These are phyloP conservation scores for Ctenopoma multispine DNA, from an alignment of 2,797 vertebrate genomes.

Conservation along the genomic window DNA sequence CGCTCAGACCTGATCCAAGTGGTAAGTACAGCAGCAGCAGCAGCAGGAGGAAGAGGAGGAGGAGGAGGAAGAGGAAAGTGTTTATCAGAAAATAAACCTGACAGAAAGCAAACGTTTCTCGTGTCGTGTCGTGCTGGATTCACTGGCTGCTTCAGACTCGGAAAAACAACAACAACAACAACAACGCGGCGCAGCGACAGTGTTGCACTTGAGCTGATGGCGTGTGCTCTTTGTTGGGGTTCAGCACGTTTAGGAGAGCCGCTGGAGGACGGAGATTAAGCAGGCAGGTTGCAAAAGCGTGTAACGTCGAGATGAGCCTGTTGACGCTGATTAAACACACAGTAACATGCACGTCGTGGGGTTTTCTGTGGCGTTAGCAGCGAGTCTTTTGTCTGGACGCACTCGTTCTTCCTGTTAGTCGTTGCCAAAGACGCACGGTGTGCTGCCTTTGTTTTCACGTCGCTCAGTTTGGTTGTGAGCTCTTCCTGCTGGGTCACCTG, in stretches of 20 bases:
- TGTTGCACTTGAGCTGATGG: conserved; percentile 58
- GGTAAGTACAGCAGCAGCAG: conserved; percentile 77
- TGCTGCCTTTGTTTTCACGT: conserved; percentile 66
- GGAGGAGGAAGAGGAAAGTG: background rate
- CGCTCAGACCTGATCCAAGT: conserved; percentile 74
- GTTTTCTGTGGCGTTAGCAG: conserved; percentile 14
- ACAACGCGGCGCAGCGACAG: conserved; percentile 28
- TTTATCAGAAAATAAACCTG: conserved; percentile 13
- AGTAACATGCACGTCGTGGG: background rate
- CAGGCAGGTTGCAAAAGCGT: background rate
- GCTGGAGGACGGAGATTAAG: background rate
- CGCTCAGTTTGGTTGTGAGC: conserved; percentile 46
- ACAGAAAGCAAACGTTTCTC: background rate
- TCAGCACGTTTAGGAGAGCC: conserved; percentile 36
- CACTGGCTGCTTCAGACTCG: conserved; percentile 32
- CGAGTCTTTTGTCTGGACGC: conserved; percentile 67
- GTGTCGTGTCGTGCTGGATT: conserved; percentile 43
- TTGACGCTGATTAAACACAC: fast-evolving
- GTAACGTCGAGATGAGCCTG: background rate
- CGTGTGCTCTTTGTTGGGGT: conserved; percentile 65
- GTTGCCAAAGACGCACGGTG: conserved; percentile 57
- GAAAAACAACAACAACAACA: conserved; percentile 2
- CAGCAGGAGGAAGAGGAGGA: too few relatives aligned
- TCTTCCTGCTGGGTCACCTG: conserved; percentile 43
- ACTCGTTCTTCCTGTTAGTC: conserved; percentile 65